These are phyloP conservation scores for Elgaria multicarinata DNA, from an alignment of 2,113 vertebrate genomes.

Conservation along the genomic window DNA sequence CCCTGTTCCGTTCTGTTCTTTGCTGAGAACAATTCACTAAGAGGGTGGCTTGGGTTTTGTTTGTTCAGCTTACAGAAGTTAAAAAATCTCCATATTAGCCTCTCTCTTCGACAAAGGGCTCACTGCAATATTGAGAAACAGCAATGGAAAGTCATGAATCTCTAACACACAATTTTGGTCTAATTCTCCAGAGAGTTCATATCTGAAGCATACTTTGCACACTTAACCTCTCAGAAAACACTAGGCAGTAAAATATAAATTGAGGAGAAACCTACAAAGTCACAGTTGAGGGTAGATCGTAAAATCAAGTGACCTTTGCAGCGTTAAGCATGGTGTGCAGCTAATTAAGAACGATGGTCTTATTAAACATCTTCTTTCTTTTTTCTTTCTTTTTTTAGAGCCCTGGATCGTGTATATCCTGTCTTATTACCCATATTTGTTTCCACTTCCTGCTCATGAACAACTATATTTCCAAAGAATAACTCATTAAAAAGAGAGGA, in stretches of 20 bases:
- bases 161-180: neutral
- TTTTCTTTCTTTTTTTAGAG: constrained; percentile 50
- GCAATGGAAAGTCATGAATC: neutral
- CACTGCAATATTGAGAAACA: constrained; percentile 44
- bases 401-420: constrained; percentile 41
- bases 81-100: constrained; percentile 56
- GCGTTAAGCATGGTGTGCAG: constrained; percentile 34
- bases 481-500: constrained; percentile 37
- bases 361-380: constrained; percentile 44
- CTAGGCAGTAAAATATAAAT: constrained; percentile 10
- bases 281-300: neutral
- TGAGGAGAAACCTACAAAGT: constrained; percentile 45
- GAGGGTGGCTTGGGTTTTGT: constrained; percentile 63
- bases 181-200: constrained; percentile 12
- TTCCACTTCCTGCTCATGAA: constrained; percentile 55
- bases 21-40: constrained; percentile 52
- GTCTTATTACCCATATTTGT: constrained; percentile 29
- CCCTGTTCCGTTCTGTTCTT: constrained; percentile 59
- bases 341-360: constrained; percentile 43
- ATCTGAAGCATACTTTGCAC: constrained; percentile 24
- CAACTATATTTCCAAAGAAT: constrained; percentile 50
- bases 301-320: constrained; percentile 65
- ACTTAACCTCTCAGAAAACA: constrained; percentile 43
- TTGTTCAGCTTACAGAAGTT: constrained; percentile 71
- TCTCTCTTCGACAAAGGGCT: constrained; percentile 50